Conservation (phyloP, 2,113 vertebrate genomes). For the Pogonocichla stellata region DNA sequence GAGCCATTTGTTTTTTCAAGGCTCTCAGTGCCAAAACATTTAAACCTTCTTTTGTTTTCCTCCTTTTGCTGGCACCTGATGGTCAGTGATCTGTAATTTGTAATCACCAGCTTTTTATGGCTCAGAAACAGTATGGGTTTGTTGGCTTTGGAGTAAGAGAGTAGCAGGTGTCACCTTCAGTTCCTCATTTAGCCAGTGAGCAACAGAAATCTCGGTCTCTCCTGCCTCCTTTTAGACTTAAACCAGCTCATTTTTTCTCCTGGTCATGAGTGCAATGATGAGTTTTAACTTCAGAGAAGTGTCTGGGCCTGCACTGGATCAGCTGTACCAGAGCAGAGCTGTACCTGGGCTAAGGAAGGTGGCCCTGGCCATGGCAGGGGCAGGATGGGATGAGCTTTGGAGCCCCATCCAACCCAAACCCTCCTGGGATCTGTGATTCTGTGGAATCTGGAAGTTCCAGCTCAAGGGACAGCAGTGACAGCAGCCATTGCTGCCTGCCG, state of each 20-base stretch:
- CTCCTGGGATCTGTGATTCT: not conserved
- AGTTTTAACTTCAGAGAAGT: not conserved
- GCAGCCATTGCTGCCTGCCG: not conserved
- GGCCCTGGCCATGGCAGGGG: not conserved
- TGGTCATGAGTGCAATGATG: not conserved
- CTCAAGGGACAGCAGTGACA: not conserved
- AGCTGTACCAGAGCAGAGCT: not conserved
- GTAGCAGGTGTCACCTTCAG: constrained; percentile 11
- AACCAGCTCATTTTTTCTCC: not conserved
- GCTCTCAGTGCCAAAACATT: not conserved
- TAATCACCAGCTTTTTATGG: not conserved
- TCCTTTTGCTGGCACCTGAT: not conserved
- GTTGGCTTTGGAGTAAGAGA: not conserved
- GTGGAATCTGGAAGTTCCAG: not conserved
- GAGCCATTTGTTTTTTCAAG: not conserved
- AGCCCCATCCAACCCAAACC: not conserved
- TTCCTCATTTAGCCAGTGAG: not conserved
- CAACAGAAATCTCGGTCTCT: not conserved
- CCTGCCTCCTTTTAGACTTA: not conserved
- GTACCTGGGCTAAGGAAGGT: not conserved
- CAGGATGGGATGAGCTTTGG: not conserved
- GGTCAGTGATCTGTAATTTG: not conserved
- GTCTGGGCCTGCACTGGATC: not conserved
- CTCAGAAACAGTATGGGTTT: not conserved
- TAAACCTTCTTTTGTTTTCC: not conserved